phyloP scores from a whole-genome alignment of 2,888 invertebrate species.

The Ormyrus thymus region DNA sequence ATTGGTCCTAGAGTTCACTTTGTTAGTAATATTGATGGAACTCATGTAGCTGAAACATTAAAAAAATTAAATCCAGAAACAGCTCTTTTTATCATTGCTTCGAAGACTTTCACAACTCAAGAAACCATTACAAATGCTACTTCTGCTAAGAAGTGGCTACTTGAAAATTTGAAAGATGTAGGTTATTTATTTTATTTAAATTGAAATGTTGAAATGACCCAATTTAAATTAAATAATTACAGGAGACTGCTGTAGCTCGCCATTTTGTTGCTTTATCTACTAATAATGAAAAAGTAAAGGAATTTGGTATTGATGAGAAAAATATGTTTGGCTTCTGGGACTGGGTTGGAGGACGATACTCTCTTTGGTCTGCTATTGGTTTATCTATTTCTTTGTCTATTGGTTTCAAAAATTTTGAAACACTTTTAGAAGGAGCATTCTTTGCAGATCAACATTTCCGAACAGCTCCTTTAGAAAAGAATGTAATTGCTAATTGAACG shows the following conservation, averaged over 20 bases:
- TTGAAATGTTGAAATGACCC: constrained; percentile 12
- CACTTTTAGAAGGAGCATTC: constrained; percentile 92
- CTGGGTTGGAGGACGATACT: constrained; percentile 99
- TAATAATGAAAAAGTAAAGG: constrained; percentile 94
- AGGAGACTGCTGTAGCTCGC: constrained; percentile 91
- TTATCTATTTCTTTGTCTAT: constrained; percentile 94
- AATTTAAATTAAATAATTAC: constrained; percentile 46
- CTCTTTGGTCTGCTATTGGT: constrained; percentile 99
- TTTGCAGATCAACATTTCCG: constrained; percentile 96
- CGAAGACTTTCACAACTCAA: constrained; percentile 99
- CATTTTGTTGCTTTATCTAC: constrained; percentile 99
- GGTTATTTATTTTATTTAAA: constrained; percentile 68
- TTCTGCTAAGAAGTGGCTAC: constrained; percentile 97
- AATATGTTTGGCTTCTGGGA: constrained; percentile 99
- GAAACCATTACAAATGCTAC: constrained; percentile 99
- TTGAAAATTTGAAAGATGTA: constrained; percentile 90
- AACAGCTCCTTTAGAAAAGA: constrained; percentile 90
- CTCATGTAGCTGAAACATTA: constrained; percentile 95
- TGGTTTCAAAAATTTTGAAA: constrained; percentile 96
- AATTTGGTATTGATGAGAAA: constrained; percentile 96
- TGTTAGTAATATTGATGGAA: constrained; percentile 99
- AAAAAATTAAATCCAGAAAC: constrained; percentile 94
- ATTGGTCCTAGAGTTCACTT: constrained; percentile 93
- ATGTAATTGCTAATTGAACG: constrained; percentile 80
- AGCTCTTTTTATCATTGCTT: constrained; percentile 97